phyloP scores from a whole-genome alignment of 35 echinoderm and acorn worm genomes.

The Apostichopus californicus region DNA sequence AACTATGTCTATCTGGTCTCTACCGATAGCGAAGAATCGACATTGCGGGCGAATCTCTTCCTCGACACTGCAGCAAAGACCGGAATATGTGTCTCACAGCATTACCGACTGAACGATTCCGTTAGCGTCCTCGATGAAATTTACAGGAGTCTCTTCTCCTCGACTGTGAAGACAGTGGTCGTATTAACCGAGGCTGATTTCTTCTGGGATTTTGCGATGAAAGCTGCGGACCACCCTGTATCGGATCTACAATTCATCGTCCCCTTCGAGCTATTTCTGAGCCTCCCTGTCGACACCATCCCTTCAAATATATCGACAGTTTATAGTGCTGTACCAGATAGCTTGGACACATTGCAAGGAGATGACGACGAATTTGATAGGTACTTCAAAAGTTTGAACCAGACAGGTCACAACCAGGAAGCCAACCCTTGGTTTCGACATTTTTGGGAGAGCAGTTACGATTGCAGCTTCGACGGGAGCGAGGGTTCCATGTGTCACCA shows the following conservation, averaged over 20 bases:
- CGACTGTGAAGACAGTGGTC: background rate
- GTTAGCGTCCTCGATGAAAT: background rate
- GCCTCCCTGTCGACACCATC: background rate
- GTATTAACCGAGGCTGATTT: background rate
- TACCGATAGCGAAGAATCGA: background rate
- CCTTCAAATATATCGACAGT: background rate
- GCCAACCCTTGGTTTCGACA: constrained; percentile 42
- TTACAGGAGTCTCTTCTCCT: background rate
- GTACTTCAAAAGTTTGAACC: constrained; percentile 36
- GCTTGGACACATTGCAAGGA: background rate
- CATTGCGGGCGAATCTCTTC: background rate
- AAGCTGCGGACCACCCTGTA: background rate
- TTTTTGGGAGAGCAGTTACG: constrained; percentile 27
- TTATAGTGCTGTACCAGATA: constrained; percentile 19
- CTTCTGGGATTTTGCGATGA: background rate
- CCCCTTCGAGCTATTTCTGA: background rate
- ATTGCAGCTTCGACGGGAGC: constrained; percentile 9
- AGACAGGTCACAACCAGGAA: background rate
- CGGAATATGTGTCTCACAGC: constrained; percentile 5
- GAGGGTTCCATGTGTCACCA: background rate
- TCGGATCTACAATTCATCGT: background rate
- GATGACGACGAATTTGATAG: constrained; percentile 17
- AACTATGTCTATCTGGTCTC: background rate
- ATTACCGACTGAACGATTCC: background rate
- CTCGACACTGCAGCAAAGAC: background rate